These are phyloP conservation scores for Rhamnusium bicolor DNA, from an alignment of 2,888 invertebrate species.

Conservation along the genomic window DNA sequence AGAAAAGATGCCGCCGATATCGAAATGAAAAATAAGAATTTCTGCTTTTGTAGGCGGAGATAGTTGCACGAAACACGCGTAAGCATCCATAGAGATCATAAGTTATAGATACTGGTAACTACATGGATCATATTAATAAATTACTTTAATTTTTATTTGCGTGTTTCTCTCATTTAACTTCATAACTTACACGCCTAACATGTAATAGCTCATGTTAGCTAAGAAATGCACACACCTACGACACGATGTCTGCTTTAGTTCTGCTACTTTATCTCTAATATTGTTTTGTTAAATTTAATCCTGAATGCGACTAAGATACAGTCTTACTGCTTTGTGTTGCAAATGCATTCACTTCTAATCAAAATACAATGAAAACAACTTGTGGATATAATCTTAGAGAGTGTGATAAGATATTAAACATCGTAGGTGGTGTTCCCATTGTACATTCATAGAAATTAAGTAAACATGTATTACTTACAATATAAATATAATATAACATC, in stretches of 20 bases:
- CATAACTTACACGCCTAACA: slow-evolving; percentile 41
- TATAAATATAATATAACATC: no score
- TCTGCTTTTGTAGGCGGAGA: slow-evolving; percentile 39
- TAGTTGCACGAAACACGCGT: slow-evolving; percentile 38
- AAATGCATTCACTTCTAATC: slow-evolving; percentile 12
- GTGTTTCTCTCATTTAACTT: slow-evolving; percentile 40
- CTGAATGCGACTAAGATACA: slow-evolving; percentile 13
- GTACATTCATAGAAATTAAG: no score
- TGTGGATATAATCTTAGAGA: neutral
- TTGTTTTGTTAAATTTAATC: slow-evolving; percentile 16
- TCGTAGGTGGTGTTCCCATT: no score
- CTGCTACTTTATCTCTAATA: slow-evolving; percentile 18
- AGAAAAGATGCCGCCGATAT: slow-evolving; percentile 30
- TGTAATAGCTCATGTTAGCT: slow-evolving; percentile 38
- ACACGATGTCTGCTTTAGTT: slow-evolving; percentile 27
- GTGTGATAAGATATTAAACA: no score
- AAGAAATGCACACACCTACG: slow-evolving; percentile 31
- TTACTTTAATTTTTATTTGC: slow-evolving; percentile 42
- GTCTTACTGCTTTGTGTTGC: slow-evolving; percentile 4
- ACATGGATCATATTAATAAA: slow-evolving; percentile 43
- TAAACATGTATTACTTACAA: no score
- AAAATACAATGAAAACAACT: slow-evolving; percentile 16
- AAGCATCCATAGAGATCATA: slow-evolving; percentile 36
- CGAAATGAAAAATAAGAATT: slow-evolving; percentile 24
- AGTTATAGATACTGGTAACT: slow-evolving; percentile 36